These are phyloP conservation scores for Ophion slaviceki DNA, from an alignment of 2,888 invertebrate species.

Conservation along the genomic window DNA sequence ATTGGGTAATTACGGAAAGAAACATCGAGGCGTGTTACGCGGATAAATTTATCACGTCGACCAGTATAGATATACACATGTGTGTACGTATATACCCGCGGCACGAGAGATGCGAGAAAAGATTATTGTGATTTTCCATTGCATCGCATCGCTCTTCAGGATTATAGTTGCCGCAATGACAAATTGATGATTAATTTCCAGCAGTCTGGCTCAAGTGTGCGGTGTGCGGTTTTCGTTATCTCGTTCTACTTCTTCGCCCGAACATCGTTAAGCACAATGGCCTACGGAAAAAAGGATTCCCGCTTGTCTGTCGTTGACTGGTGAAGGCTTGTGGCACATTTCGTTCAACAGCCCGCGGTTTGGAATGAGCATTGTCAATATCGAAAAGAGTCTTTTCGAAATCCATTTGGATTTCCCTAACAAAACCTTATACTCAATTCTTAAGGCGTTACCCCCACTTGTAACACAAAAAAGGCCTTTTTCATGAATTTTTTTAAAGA, in stretches of 20 bases:
- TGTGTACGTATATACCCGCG: not conserved
- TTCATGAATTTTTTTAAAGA: too few relatives aligned
- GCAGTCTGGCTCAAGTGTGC: not conserved
- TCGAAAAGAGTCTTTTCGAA: not conserved
- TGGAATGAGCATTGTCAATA: not conserved
- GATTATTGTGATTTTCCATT: conserved; percentile 22
- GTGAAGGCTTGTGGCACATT: not conserved
- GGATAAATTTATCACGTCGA: conserved; percentile 23
- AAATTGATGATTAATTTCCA: conserved; percentile 28
- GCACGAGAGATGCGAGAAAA: conserved; percentile 12
- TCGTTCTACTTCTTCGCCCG: not conserved
- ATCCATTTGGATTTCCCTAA: not conserved
- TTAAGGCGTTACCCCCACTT: too few relatives aligned
- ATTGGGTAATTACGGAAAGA: conserved; percentile 47
- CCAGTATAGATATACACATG: not conserved
- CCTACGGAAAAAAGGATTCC: conserved; percentile 13
- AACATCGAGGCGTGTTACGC: conserved; percentile 34
- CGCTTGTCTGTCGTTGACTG: not conserved
- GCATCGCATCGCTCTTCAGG: conserved; percentile 7
- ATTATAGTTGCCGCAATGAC: conserved; percentile 34
- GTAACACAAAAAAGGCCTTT: too few relatives aligned
- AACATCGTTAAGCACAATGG: not conserved
- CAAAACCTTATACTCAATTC: too few relatives aligned
- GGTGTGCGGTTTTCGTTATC: not conserved
- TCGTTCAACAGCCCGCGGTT: not conserved